Percentiles rank a stretch among this genome's conserved stretches.
These are phyloP conservation scores for Karalla daura DNA, from an alignment of 2,797 vertebrate genomes.

Conservation along the genomic window DNA sequence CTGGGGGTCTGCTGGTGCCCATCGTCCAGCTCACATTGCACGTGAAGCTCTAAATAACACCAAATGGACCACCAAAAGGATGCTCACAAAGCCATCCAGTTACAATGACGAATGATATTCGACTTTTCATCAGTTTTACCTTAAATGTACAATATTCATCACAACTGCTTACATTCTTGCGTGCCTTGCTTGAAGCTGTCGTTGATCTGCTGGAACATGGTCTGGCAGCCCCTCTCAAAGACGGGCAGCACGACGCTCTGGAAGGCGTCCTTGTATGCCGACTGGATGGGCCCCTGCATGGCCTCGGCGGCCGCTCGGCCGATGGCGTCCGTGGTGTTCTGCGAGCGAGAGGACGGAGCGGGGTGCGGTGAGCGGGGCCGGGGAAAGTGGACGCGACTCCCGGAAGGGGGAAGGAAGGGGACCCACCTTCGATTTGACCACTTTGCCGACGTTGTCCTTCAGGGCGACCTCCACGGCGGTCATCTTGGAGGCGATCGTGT, in stretches of 20 bases:
- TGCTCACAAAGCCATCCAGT: too few species aligned
- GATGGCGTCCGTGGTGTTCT: slow-evolving; percentile 94
- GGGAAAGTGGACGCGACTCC: too few species aligned
- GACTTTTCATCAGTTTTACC: too few species aligned
- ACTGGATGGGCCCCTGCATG: slow-evolving; percentile 94
- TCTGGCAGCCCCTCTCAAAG: slow-evolving; percentile 97
- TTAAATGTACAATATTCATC: too few species aligned
- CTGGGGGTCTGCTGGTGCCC: too few species aligned
- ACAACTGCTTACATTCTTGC: slow-evolving; percentile 97
- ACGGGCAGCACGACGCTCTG: slow-evolving; percentile 93
- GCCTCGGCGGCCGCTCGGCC: slow-evolving; percentile 93
- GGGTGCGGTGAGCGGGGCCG: background rate
- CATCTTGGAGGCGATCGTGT: slow-evolving; percentile 89
- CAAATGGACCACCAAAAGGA: too few species aligned
- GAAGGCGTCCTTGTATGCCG: slow-evolving; percentile 94
- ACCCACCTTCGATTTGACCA: slow-evolving; percentile 96
- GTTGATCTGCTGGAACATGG: slow-evolving; percentile 99
- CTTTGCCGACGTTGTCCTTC: slow-evolving; percentile 93
- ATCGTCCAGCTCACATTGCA: too few species aligned
- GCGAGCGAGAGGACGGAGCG: slow-evolving; percentile 9
- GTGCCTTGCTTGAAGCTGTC: slow-evolving; percentile 98
- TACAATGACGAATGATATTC: too few species aligned
- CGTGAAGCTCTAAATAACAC: too few species aligned
- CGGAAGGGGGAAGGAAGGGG: fast-evolving
- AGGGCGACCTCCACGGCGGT: slow-evolving; percentile 90